Conservation (phyloP, 2,113 vertebrate species). For the Sylvilagus bachmani region DNA sequence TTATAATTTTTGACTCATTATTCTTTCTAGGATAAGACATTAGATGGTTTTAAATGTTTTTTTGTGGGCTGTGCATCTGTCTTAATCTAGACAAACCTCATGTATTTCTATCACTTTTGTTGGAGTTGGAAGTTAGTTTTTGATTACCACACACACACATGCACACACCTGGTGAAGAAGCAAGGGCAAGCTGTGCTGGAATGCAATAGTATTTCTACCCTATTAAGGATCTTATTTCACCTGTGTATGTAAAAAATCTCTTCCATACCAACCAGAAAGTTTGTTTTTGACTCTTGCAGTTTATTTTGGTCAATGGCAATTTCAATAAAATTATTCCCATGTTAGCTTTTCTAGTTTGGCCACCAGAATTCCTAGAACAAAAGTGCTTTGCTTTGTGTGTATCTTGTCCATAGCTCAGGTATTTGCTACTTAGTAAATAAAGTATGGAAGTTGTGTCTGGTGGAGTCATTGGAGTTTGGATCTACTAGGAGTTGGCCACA, state of each 20-base stretch:
- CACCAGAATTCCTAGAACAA: constrained; percentile 43
- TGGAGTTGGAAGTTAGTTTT: background rate
- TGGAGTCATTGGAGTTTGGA: background rate
- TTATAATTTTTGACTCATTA: background rate
- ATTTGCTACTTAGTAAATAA: constrained; percentile 25
- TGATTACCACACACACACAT: background rate
- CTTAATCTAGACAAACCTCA: background rate
- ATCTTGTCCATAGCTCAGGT: background rate
- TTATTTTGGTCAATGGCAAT: constrained; percentile 27
- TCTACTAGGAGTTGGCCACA: background rate
- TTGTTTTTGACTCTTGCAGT: background rate
- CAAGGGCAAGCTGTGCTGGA: background rate
- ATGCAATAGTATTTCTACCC: background rate
- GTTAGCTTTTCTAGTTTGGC: constrained; percentile 28
- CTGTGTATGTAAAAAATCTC: background rate
- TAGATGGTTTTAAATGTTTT: background rate
- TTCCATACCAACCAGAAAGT: background rate
- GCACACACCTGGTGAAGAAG: background rate
- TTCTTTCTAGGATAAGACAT: background rate
- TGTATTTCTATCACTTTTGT: background rate
- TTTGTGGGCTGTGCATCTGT: background rate
- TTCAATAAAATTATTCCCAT: constrained; percentile 34
- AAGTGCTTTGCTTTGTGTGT: constrained; percentile 18
- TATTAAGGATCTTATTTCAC: constrained; percentile 22
- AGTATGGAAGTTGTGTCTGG: background rate